Base-by-base conservation (phyloP, 2,888 invertebrate genomes). In the Hydriomena furcata region DNA sequence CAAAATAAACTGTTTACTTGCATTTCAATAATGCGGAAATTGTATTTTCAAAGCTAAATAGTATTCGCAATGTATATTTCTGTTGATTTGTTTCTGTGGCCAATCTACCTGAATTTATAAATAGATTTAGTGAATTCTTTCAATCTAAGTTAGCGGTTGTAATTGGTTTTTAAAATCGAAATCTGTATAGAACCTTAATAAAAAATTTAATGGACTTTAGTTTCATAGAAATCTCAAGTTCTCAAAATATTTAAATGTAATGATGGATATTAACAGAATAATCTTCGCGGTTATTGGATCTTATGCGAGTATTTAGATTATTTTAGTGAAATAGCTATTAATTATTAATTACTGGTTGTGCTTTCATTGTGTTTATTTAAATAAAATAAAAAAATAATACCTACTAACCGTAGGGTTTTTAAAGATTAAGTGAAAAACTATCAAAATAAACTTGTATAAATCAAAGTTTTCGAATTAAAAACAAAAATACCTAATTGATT, bases 11-110 rank as follows among this genome's bases (percentile, higher is more conserved):
- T 12, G 31, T 24, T 32, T 28, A 17, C 32, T 23, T 42, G 24
- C 27, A 27, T 30, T 21, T 21, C n/a, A 25, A 12, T 25, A 25
- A 11, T 25, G 11, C 4, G 28, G 28, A 25, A 25, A n/a, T 37
- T 37, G 25, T 7, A 37, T n/a, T n/a, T n/a, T n/a, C n/a, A n/a
- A n/a, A n/a, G n/a, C n/a, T n/a, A n/a, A n/a, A n/a, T n/a, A 7
- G 17, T 31, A 31, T 36, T 27, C 17, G 27, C n/a, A 24, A 10
- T 10, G 10, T 27, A 17, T 11, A 1, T 3, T 47, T 55, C 17
- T 45, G 59, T 52, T 59, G 63, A 56, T 59, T 28, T 38, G 12
- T 52, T 7, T 40, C 34, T 35, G 34, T 34, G n/a, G 28, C 23
- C 3, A n/a, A 17, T 30, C 20, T 32, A 32, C 12, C 12, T 23